Conservation (phyloP, 2,113 vertebrate species). For the Coregonus clupeaformis region DNA sequence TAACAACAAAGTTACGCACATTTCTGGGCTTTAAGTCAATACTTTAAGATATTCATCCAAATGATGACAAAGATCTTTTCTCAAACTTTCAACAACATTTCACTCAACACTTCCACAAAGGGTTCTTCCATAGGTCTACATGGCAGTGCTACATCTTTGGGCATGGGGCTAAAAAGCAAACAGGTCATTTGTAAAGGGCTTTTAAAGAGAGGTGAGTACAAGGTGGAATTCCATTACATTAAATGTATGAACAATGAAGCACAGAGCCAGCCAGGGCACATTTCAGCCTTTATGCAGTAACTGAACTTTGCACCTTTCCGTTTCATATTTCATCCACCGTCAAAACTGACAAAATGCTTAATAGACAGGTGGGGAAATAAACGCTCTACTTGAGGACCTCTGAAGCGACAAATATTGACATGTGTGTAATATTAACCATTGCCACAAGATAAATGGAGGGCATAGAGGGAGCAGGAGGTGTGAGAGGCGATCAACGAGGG, state of each 20-base stretch:
- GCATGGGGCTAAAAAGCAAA: not conserved
- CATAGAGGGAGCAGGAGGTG: constrained; percentile 3
- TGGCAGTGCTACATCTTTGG: not conserved
- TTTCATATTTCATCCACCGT: constrained; percentile 4
- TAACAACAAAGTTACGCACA: not conserved
- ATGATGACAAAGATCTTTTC: not conserved
- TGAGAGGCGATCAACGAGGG: not conserved
- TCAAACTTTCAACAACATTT: not conserved
- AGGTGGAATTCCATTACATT: not conserved
- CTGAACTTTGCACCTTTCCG: constrained; percentile 25
- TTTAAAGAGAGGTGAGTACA: not conserved
- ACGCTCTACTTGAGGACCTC: constrained; percentile 12
- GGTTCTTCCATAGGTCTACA: not conserved
- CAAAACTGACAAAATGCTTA: constrained; percentile 17
- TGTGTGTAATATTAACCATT: constrained; percentile 36
- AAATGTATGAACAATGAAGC: not conserved
- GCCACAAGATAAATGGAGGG: constrained; percentile 22
- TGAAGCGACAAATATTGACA: constrained; percentile 34
- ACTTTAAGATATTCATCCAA: not conserved
- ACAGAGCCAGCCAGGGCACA: not conserved
- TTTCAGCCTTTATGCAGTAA: constrained; percentile 11
- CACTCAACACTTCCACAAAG: not conserved
- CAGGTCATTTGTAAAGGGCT: constrained; percentile 2
- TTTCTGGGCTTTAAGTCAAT: not conserved
- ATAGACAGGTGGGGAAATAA: constrained; percentile 16